Conservation (phyloP, 2,797 vertebrate species). For the Anguilla pacifica region DNA sequence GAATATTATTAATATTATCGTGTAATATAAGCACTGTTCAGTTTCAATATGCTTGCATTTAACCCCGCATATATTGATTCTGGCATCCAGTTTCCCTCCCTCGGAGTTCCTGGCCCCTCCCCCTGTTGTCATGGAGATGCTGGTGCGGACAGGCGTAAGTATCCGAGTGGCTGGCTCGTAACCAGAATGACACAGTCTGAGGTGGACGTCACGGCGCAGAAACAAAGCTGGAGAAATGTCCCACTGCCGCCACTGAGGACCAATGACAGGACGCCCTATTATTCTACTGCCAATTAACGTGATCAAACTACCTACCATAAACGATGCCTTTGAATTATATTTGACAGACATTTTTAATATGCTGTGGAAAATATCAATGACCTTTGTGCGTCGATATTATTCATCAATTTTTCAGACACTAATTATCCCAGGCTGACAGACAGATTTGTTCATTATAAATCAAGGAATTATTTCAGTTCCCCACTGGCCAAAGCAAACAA, state of each 20-base stretch:
- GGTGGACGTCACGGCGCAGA: neutral
- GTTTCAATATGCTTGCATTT: neutral
- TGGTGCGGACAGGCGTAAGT: neutral
- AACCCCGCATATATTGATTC: neutral
- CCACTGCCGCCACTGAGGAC: neutral
- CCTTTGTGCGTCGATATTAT: no score
- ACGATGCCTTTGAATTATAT: neutral
- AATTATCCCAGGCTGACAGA: neutral
- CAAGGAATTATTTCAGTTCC: neutral
- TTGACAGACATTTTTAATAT: neutral
- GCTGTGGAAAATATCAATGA: neutral
- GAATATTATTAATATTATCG: neutral
- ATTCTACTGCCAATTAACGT: neutral
- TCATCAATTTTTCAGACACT: no score
- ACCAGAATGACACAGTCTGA: neutral
- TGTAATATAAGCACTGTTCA: constrained; percentile 2
- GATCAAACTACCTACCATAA: neutral
- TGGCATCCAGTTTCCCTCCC: neutral
- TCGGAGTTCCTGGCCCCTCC: neutral
- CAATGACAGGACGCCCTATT: neutral
- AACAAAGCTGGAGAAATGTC: neutral
- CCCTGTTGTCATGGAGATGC: neutral
- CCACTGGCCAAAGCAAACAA: neutral
- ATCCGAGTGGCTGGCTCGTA: neutral
- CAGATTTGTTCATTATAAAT: neutral